Conservation (phyloP, 2,888 invertebrate genomes). For the Chymomyza caudatula region DNA sequence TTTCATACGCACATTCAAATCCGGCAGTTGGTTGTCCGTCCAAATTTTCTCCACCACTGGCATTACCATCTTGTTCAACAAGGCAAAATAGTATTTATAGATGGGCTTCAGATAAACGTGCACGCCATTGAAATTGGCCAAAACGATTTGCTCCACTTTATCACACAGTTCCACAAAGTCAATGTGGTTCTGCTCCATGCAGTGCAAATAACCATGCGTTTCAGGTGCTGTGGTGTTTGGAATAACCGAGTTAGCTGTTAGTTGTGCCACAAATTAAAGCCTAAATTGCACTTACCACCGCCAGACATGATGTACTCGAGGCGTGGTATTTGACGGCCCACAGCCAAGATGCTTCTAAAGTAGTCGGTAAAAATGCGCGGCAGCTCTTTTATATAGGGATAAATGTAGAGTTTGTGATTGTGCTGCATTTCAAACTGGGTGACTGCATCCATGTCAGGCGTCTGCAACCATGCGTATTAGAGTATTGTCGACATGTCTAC, state of each 20-base stretch:
- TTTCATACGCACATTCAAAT: slow-evolving; percentile 66
- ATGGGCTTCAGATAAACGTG: slow-evolving; percentile 76
- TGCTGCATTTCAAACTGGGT: slow-evolving; percentile 71
- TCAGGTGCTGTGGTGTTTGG: slow-evolving; percentile 57
- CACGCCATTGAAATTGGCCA: slow-evolving; percentile 74
- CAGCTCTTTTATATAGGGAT: slow-evolving; percentile 75
- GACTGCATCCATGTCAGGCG: slow-evolving; percentile 58
- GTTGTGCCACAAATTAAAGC: neutral
- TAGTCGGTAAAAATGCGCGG: slow-evolving; percentile 73
- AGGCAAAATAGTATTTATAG: slow-evolving; percentile 76
- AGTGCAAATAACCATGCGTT: slow-evolving; percentile 69
- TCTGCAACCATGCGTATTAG: slow-evolving; percentile 31
- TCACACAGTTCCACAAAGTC: slow-evolving; percentile 74
- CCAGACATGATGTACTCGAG: slow-evolving; percentile 77
- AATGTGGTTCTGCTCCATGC: slow-evolving; percentile 72
- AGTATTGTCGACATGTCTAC: neutral
- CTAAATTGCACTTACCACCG: slow-evolving; percentile 50
- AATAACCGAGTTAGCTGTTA: neutral
- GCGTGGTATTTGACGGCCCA: slow-evolving; percentile 76
- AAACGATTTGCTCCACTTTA: slow-evolving; percentile 72
- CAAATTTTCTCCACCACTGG: slow-evolving; percentile 75
- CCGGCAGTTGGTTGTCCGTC: slow-evolving; percentile 71
- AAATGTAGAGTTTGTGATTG: slow-evolving; percentile 73
- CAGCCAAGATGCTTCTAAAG: slow-evolving; percentile 74
- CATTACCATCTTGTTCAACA: slow-evolving; percentile 73